phyloP scores from a whole-genome alignment of 2,113 vertebrate genomes.

The Tachuris rubrigastra region DNA sequence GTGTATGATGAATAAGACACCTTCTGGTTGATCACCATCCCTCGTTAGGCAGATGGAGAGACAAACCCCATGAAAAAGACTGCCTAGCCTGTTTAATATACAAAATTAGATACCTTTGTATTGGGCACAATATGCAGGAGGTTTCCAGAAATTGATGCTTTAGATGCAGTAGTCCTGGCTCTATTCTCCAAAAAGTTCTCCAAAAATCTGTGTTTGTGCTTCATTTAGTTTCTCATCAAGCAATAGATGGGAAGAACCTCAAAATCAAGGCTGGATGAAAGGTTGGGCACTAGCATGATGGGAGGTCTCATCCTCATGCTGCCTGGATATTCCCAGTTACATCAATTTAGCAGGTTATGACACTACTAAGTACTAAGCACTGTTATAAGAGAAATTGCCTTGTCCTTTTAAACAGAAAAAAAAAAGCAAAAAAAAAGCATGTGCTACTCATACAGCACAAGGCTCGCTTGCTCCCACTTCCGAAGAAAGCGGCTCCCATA shows the following conservation, averaged over 20 bases:
- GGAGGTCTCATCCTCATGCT: not conserved
- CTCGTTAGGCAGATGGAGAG: not conserved
- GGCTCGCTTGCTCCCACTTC: not conserved
- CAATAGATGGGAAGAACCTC: not conserved
- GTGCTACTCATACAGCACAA: not conserved
- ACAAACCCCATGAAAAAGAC: not conserved
- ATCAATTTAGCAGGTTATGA: not conserved
- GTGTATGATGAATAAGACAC: not conserved
- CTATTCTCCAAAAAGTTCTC: not conserved
- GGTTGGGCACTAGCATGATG: not conserved
- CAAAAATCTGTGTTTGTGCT: not conserved
- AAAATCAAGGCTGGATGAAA: not conserved
- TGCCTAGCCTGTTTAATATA: not conserved
- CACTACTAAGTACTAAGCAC: not conserved
- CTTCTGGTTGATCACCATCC: not conserved
- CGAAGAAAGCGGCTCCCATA: not conserved
- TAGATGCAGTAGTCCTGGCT: not conserved
- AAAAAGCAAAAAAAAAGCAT: not conserved
- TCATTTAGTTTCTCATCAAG: not conserved
- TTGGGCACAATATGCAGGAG: not conserved
- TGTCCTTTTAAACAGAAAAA: not conserved
- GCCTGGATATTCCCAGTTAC: not conserved
- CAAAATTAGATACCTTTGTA: not conserved
- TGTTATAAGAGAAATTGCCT: not conserved
- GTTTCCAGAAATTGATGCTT: not conserved